Conservation (phyloP, 2,888 invertebrate species). For the Leistus spinibarbis region DNA sequence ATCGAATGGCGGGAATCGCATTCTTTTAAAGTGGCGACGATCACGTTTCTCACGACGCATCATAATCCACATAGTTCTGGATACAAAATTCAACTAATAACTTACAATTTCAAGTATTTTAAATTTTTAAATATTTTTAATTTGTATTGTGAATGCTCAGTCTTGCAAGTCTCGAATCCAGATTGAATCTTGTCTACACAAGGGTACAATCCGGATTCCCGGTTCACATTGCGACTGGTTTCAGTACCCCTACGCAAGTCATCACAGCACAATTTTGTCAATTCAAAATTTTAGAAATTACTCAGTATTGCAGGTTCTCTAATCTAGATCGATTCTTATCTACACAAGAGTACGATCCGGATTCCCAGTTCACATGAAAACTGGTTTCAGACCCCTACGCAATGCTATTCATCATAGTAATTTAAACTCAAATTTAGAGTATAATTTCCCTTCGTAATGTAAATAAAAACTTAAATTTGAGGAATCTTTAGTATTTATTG, state of each 20-base stretch:
- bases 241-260: slow-evolving; percentile 42
- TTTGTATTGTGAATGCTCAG: slow-evolving; percentile 5
- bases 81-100: slow-evolving; percentile 14
- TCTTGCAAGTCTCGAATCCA: slow-evolving; percentile 9
- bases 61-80: slow-evolving; percentile 99
- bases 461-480: neutral
- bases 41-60: slow-evolving; percentile 99
- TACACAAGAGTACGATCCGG: slow-evolving; percentile 45
- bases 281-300: neutral
- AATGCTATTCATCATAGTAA: slow-evolving; percentile 39
- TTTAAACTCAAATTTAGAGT: too few relatives aligned
- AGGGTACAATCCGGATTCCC: slow-evolving; percentile 53
- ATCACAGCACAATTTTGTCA: slow-evolving; percentile 26
- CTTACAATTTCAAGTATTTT: neutral
- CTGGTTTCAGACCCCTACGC: slow-evolving; percentile 41
- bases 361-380: slow-evolving; percentile 59
- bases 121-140: neutral
- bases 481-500: neutral
- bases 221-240: slow-evolving; percentile 55
- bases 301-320: neutral
- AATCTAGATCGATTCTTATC: slow-evolving; percentile 11
- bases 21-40: slow-evolving; percentile 97
- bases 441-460: too few relatives aligned
- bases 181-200: slow-evolving; percentile 16
- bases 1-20: slow-evolving; percentile 99